Evolutionary conservation across 1,140 invertebrate species (phyloP).

Genomic region (Plutomurus gul): DNA sequence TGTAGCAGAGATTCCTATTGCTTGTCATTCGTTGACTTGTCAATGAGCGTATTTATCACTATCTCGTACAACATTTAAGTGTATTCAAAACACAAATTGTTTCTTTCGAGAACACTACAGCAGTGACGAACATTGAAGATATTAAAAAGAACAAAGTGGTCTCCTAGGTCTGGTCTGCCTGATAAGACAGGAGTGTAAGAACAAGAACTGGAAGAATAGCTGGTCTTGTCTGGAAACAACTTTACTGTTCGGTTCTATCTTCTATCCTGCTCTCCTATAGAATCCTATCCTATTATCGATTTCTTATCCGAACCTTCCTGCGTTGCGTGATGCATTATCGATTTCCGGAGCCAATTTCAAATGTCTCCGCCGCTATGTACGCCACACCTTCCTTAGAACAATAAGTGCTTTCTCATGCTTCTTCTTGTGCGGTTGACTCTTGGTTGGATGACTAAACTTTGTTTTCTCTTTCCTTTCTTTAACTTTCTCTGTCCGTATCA

Average conservation of each 20-base stretch:
- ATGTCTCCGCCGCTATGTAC: slow-evolving; percentile 34
- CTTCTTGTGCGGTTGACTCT: background rate
- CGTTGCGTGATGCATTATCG: slow-evolving; percentile 43
- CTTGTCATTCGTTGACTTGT: no score
- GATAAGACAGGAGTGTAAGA: background rate
- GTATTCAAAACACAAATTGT: no score
- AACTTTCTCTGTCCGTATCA: background rate
- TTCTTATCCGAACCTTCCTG: slow-evolving; percentile 39
- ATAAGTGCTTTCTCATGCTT: background rate
- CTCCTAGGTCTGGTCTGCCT: background rate
- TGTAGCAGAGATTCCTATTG: no score
- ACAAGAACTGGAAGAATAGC: slow-evolving; percentile 1
- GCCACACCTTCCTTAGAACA: slow-evolving; percentile 31
- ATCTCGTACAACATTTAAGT: no score
- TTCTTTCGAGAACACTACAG: no score
- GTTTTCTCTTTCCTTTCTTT: no score
- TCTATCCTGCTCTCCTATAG: background rate
- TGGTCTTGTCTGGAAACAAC: background rate
- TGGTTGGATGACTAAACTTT: no score
- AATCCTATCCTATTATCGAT: slow-evolving; percentile 36
- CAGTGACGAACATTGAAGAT: no score
- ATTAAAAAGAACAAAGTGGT: background rate
- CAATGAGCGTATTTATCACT: no score
- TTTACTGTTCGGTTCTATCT: slow-evolving; percentile 3
- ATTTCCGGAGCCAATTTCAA: slow-evolving; percentile 40